Percentiles rank a stretch among this genome's conserved stretches.
Conservation (phyloP, 2,113 vertebrate species). For the Fregata magnificens region DNA sequence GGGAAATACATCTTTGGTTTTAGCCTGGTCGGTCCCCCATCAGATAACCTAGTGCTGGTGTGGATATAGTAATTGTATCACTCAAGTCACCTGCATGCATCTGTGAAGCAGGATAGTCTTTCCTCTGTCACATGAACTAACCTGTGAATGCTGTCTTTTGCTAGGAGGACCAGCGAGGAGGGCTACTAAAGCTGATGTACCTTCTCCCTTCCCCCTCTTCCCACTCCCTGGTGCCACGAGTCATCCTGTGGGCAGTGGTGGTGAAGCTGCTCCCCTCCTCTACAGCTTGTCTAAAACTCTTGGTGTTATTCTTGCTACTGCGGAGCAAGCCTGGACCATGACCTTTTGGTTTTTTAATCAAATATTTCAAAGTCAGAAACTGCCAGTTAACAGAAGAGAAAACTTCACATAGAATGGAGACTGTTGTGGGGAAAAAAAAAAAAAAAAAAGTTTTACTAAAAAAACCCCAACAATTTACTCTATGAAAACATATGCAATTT, state of each 20-base stretch:
- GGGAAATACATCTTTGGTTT: background rate
- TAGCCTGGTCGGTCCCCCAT: background rate
- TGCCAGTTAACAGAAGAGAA: background rate
- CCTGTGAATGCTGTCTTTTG: background rate
- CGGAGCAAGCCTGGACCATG: background rate
- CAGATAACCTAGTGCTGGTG: background rate
- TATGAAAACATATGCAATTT: background rate
- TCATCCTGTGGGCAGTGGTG: background rate
- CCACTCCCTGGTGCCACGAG: accelerated
- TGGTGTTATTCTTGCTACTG: background rate
- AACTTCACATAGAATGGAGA: background rate
- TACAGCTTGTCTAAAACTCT: background rate
- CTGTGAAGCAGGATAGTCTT: background rate
- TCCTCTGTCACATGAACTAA: background rate
- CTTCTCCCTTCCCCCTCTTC: background rate
- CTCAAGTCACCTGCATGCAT: too few relatives aligned
- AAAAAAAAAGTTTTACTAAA: background rate
- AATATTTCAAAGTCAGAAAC: background rate
- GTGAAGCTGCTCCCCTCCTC: background rate
- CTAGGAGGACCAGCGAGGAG: background rate
- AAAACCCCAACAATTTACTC: background rate
- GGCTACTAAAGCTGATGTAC: background rate
- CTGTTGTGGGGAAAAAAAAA: background rate
- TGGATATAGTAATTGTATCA: background rate
- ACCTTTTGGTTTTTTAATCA: background rate